Evolutionary conservation across 1,140 invertebrate genomes (phyloP).

Genomic region (Sinonovacula constricta): DNA sequence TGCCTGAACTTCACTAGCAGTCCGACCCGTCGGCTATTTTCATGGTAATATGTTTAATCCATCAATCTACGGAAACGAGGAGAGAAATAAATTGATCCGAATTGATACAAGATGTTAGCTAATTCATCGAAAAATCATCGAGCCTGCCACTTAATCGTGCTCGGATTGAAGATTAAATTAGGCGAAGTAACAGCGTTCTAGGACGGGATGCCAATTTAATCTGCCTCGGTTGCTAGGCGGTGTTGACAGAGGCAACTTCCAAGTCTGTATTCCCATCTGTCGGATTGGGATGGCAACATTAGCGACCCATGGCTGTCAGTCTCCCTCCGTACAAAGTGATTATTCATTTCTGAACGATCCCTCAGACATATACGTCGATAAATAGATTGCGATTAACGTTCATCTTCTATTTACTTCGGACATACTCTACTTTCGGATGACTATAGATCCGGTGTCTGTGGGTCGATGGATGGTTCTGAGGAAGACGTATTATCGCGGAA

Average conservation of each 20-base stretch:
- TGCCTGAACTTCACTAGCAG: background rate
- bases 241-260: constrained; percentile 47
- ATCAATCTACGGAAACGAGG: constrained; percentile 29
- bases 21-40: background rate
- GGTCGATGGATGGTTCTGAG: too few species aligned
- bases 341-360: constrained; percentile 18
- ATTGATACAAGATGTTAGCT: constrained; percentile 54
- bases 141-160: constrained; percentile 48
- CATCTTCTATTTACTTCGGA: too few species aligned
- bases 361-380: too few species aligned
- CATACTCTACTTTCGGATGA: too few species aligned
- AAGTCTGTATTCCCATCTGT: constrained; percentile 50
- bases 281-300: constrained; percentile 31
- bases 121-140: constrained; percentile 55
- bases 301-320: constrained; percentile 30
- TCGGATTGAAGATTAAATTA: constrained; percentile 55
- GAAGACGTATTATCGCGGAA: too few species aligned
- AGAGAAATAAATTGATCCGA: constrained; percentile 42
- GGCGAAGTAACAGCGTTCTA: constrained; percentile 24
- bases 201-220: constrained; percentile 51
- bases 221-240: constrained; percentile 22
- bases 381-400: too few species aligned
- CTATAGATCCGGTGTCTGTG: too few species aligned
- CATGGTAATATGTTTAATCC: constrained; percentile 48
- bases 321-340: constrained; percentile 13